Evolutionary conservation across 2,888 invertebrate genomes (phyloP).

Genomic region (Gastracanthus pulcherrimus): DNA sequence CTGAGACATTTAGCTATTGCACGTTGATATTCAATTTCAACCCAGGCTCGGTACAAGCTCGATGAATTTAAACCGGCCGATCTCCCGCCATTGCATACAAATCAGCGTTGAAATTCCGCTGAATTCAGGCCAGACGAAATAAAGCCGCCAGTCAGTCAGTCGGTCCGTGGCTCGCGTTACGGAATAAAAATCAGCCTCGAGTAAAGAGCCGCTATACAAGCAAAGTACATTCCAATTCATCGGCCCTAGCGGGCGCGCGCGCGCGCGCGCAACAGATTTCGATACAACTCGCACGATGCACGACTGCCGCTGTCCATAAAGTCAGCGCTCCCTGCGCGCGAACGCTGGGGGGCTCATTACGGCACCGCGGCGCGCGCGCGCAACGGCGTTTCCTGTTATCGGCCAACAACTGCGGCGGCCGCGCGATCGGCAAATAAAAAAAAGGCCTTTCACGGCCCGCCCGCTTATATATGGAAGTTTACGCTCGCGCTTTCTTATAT

Average conservation of each 20-base stretch:
- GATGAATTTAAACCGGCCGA: too few relatives aligned
- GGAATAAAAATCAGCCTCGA: not conserved
- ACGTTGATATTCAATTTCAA: too few relatives aligned
- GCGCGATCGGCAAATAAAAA: constrained; percentile 6
- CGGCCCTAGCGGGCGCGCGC: too few relatives aligned
- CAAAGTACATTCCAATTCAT: not conserved
- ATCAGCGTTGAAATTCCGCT: too few relatives aligned
- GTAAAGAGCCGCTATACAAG: too few relatives aligned
- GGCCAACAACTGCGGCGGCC: not conserved
- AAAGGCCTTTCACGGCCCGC: constrained; percentile 33
- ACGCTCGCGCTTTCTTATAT: too few relatives aligned
- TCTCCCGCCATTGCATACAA: too few relatives aligned
- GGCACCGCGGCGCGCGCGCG: not conserved
- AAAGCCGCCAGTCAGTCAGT: not conserved
- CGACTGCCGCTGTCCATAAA: not conserved
- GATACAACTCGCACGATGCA: not conserved
- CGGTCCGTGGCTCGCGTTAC: not conserved
- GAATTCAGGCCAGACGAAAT: not conserved
- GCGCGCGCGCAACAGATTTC: not conserved
- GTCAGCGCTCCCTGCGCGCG: too few relatives aligned
- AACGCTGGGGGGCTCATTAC: too few relatives aligned
- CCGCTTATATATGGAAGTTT: not conserved
- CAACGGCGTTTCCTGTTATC: constrained; percentile 21
- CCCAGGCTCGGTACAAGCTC: too few relatives aligned
- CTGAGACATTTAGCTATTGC: too few relatives aligned